phyloP scores from a whole-genome alignment of 1,140 invertebrate species.

The Drosophila sproati region DNA sequence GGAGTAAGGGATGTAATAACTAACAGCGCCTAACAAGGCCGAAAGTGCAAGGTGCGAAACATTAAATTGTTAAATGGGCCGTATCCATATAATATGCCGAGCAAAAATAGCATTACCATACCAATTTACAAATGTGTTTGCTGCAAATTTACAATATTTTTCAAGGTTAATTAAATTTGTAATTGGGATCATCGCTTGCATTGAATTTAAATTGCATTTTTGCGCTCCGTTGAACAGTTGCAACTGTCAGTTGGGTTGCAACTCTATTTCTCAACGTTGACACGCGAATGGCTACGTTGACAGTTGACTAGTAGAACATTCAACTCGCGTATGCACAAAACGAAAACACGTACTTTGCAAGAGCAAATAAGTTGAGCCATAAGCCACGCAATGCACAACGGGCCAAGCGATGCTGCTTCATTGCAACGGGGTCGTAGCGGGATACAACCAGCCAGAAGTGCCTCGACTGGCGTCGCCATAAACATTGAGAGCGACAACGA shows the following conservation, averaged over 20 bases:
- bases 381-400: conserved; percentile 54
- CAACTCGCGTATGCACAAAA: conserved; percentile 33
- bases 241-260: neutral
- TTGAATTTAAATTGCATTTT: neutral
- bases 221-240: neutral
- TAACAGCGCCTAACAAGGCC: neutral
- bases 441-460: conserved; percentile 4
- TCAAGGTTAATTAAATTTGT: neutral
- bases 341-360: conserved; percentile 23
- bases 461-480: conserved; percentile 47
- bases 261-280: conserved; percentile 2
- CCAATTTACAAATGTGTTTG: neutral
- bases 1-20: neutral
- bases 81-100: neutral
- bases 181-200: no score
- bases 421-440: conserved; percentile 35
- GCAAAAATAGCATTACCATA: neutral
- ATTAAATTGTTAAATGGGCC: neutral
- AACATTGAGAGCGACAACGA: conserved; percentile 62
- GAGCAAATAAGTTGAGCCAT: conserved; percentile 8
- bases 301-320: conserved; percentile 27
- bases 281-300: conserved; percentile 35
- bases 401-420: conserved; percentile 54
- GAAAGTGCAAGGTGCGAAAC: neutral
- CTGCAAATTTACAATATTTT: neutral